Evolutionary conservation across 2,888 invertebrate genomes (phyloP).

Genomic region (Nysson spinosus): DNA sequence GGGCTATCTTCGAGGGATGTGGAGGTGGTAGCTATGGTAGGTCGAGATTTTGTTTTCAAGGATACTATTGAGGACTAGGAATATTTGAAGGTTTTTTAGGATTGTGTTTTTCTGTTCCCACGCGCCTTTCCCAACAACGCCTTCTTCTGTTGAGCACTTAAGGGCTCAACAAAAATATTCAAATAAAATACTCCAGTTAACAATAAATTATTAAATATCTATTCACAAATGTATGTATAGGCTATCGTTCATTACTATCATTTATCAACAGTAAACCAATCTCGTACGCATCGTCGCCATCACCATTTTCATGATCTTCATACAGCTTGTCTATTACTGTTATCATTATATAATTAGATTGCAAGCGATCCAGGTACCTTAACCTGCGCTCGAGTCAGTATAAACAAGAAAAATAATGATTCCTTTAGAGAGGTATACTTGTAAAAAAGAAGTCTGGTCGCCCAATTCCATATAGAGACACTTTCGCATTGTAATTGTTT

Average conservation of each 20-base stretch:
- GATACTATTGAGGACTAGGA: too few species aligned
- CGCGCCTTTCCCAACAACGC: too few species aligned
- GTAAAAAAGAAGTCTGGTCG: constrained; percentile 15
- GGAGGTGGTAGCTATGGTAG: too few species aligned
- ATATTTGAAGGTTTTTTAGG: too few species aligned
- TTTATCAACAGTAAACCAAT: constrained; percentile 24
- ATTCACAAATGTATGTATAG: constrained; percentile 75
- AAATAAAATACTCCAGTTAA: constrained; percentile 71
- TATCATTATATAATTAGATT: constrained; percentile 53
- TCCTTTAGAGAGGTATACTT: constrained; percentile 4
- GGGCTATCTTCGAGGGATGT: too few species aligned
- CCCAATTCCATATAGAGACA: constrained; percentile 4
- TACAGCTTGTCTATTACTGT: constrained; percentile 34
- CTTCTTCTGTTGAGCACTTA: too few species aligned
- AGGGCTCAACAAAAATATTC: constrained; percentile 60
- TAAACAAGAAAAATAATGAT: constrained; percentile 12
- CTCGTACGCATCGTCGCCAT: constrained; percentile 26
- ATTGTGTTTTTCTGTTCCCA: too few species aligned
- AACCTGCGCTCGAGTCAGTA: constrained; percentile 43
- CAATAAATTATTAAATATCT: constrained; percentile 77
- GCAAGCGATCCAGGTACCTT: constrained; percentile 44
- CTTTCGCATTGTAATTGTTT: too few species aligned
- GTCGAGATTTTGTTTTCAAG: too few species aligned
- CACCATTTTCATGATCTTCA: constrained; percentile 14
- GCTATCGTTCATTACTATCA: constrained; percentile 58